Percentiles rank a stretch among this genome's conserved stretches.
These are phyloP conservation scores for Junco hyemalis DNA, from an alignment of 2,113 vertebrate species.

Conservation along the genomic window DNA sequence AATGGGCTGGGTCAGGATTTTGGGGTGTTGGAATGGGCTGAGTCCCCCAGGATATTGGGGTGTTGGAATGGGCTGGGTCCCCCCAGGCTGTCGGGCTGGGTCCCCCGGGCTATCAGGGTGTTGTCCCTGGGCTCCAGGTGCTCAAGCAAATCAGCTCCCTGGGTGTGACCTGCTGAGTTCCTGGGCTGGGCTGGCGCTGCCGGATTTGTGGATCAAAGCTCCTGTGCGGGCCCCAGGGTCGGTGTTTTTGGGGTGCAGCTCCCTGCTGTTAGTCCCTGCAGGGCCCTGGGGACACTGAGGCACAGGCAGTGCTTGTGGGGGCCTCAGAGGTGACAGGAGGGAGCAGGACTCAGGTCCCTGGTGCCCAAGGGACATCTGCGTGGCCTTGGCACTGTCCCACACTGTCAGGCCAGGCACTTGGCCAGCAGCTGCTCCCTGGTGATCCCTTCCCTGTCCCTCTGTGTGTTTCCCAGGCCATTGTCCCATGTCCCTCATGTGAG, in stretches of 20 bases:
- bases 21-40: background rate
- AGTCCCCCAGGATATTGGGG: too few species aligned
- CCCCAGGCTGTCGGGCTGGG: background rate
- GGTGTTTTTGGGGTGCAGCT: background rate
- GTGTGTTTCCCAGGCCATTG: background rate
- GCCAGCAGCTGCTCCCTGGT: background rate
- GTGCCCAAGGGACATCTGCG: background rate
- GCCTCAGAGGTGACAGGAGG: background rate
- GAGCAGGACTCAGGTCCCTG: background rate
- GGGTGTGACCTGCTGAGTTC: background rate
- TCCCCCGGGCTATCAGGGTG: too few species aligned
- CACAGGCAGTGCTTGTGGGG: background rate
- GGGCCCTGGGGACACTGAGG: background rate
- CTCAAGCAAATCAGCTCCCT: background rate
- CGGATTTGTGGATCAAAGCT: background rate
- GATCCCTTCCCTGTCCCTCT: background rate
- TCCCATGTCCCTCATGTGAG: rapidly evolving
- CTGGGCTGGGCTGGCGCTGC: background rate
- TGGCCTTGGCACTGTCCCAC: background rate
- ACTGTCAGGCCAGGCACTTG: background rate
- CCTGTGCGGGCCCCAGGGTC: background rate
- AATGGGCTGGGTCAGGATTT: background rate
- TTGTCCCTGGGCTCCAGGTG: background rate
- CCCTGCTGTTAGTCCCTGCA: background rate
- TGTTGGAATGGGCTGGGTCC: background rate